Base-by-base conservation (phyloP, 2,888 invertebrate genomes). In the Caenorhabditis virilis region DNA sequence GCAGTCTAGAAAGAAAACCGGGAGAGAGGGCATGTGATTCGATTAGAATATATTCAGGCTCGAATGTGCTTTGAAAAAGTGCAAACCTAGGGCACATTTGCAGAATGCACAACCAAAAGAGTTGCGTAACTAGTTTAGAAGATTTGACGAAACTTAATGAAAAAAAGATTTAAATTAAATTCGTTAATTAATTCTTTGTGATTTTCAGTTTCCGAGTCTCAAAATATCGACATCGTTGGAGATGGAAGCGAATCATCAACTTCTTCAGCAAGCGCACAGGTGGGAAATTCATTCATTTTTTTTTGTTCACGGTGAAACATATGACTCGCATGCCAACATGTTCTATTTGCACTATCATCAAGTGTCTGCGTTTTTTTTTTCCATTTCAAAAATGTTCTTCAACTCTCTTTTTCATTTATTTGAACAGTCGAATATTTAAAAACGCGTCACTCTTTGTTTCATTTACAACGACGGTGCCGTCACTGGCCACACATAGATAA, bases 161-260 rank as follows among this genome's bases (percentile, higher is more conserved):
- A 30, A 13, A 6, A 30, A 30, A 30, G 30, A 30, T 9, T 13
- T 9, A 30, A 30, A 13, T 30, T 6, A 30, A 30, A 30, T 30
- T 7, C 9, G 23, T 3, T 23, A 42, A 9, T 22, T 5, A 42
- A 11, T 18, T 39, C 39, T 30, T 30, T 18, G 15, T 20, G 18
- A 38, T 26, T 66, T 66, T 41, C 54, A 67, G 67, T 46, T 45
- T 64, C 60, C 47, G 70, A 70, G 18, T 53, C 52, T 27, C 53
- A 50, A 23, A 70, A 71, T 64, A 74, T 78, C 54, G 78, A 78
- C 47, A 68, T 73, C 25, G 68, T 78, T 43, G 78, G 78, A 50
- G 80, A 79, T 41, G 77, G 71, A 45, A 79, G 77, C 59, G 80
- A 81, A 52, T 76, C 78, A 18, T 69, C 78, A 16, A 81, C 80